These are phyloP conservation scores for Acrossocheilus fasciatus DNA, from an alignment of 2,797 vertebrate genomes.

Conservation along the genomic window DNA sequence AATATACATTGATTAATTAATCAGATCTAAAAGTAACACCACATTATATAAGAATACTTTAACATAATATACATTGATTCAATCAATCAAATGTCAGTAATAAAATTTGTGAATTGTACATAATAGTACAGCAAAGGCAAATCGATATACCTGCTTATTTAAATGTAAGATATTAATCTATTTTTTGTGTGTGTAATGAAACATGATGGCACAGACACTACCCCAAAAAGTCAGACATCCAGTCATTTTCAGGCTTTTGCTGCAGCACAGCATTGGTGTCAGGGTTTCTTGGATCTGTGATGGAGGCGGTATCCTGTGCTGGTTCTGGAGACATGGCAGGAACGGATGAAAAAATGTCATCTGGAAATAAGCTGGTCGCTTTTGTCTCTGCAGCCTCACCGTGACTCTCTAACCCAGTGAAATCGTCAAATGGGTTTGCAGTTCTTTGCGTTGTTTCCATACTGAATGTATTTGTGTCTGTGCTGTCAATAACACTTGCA, in stretches of 20 bases:
- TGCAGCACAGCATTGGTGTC: slow-evolving; percentile 56
- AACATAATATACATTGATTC: slow-evolving; percentile 19
- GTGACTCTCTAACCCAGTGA: slow-evolving; percentile 60
- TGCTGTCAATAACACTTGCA: slow-evolving; percentile 49
- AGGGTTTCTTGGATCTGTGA: slow-evolving; percentile 51
- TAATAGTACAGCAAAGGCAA: background rate
- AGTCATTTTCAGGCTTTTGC: slow-evolving; percentile 64
- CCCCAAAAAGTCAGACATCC: slow-evolving; percentile 80
- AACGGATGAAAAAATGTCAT: slow-evolving; percentile 66
- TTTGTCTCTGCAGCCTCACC: slow-evolving; percentile 25
- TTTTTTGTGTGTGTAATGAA: background rate
- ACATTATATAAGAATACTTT: background rate
- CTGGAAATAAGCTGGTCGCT: slow-evolving; percentile 63
- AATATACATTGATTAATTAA: background rate
- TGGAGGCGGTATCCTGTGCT: slow-evolving; percentile 37
- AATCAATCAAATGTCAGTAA: background rate
- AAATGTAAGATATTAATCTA: background rate
- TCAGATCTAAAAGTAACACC: background rate
- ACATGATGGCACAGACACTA: slow-evolving; percentile 35
- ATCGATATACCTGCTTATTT: slow-evolving; percentile 4
- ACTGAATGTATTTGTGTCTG: slow-evolving; percentile 47
- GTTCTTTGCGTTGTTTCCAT: slow-evolving; percentile 23
- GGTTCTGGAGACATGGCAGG: slow-evolving; percentile 49
- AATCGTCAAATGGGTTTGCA: slow-evolving; percentile 59
- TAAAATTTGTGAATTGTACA: background rate